These are phyloP conservation scores for Notodonta ziczac DNA, from an alignment of 2,888 invertebrate genomes.

Conservation along the genomic window DNA sequence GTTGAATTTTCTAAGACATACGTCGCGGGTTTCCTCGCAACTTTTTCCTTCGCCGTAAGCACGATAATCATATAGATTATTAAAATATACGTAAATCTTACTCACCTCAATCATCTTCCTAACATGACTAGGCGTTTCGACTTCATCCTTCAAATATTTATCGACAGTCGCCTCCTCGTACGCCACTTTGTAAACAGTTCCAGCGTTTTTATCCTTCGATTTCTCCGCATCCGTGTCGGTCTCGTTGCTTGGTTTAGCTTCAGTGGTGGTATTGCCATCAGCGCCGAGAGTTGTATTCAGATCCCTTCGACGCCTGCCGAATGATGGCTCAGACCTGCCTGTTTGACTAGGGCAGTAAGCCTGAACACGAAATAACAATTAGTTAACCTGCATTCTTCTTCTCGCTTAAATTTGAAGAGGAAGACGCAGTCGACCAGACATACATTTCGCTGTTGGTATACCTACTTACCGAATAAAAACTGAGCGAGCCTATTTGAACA, in stretches of 20 bases:
- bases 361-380: conserved; percentile 51
- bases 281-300: conserved; percentile 66
- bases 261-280: conserved; percentile 66
- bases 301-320: conserved; percentile 88
- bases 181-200: conserved; percentile 67
- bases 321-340: conserved; percentile 93
- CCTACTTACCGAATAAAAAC: too few species aligned
- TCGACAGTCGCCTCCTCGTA: conserved; percentile 72
- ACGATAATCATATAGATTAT: too few species aligned
- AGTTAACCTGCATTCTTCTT: too few species aligned
- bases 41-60: too few species aligned
- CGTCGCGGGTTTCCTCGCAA: too few species aligned
- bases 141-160: conserved; percentile 79
- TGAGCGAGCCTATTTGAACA: too few species aligned
- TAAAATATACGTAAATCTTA: too few species aligned
- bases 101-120: conserved; percentile 94
- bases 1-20: too few species aligned
- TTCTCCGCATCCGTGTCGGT: conserved; percentile 46
- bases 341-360: conserved; percentile 93
- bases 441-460: too few species aligned
- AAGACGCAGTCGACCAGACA: too few species aligned
- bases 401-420: too few species aligned
- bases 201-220: conserved; percentile 51
- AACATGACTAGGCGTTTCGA: conserved; percentile 90
- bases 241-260: conserved; percentile 46